These are phyloP conservation scores for Saimiri boliviensis DNA, from an alignment of 2,113 vertebrate genomes.

Conservation along the genomic window DNA sequence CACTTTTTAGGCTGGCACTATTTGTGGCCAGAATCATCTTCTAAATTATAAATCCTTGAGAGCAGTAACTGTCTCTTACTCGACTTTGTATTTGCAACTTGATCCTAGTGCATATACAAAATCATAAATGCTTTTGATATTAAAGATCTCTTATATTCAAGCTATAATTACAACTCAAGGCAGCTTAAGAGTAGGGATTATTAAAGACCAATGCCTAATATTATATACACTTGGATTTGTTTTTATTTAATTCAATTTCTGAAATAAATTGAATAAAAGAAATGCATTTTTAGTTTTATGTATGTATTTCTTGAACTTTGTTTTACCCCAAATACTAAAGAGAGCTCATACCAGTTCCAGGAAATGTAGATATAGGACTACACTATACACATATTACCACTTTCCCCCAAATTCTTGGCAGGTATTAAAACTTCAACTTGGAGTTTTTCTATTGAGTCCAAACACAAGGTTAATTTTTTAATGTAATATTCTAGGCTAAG, in stretches of 20 bases:
- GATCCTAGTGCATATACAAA: background rate
- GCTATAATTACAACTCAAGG: background rate
- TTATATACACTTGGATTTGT: background rate
- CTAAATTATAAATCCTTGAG: conserved; percentile 3
- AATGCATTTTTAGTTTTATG: background rate
- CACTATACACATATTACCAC: background rate
- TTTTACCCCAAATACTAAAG: background rate
- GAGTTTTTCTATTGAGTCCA: background rate
- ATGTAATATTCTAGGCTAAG: background rate
- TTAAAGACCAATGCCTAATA: background rate
- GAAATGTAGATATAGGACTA: background rate
- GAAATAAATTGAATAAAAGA: background rate
- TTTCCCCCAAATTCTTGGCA: background rate
- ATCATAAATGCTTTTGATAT: background rate
- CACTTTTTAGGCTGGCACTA: background rate
- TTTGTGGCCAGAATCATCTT: background rate
- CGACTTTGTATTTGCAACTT: background rate
- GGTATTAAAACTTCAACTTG: background rate
- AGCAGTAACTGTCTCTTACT: background rate
- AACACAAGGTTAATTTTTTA: background rate
- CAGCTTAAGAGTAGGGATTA: background rate
- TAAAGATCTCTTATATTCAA: background rate
- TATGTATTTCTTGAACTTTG: background rate
- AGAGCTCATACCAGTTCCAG: background rate
- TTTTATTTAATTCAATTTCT: background rate